phyloP scores from a whole-genome alignment of 1,140 invertebrate species.

The Zeugodacus cucurbitae region DNA sequence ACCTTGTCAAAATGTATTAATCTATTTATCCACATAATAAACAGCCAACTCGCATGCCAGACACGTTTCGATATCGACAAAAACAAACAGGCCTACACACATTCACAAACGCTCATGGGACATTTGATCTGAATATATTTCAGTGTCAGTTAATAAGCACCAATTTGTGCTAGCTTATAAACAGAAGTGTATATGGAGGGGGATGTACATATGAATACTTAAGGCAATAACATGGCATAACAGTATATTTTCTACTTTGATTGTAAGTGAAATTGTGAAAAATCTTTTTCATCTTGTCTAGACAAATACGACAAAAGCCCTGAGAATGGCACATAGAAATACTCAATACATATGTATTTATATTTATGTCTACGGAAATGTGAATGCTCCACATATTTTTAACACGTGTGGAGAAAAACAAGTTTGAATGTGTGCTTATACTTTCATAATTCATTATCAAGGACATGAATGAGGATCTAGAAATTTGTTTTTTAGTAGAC shows the following conservation, averaged over 20 bases:
- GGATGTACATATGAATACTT: no score
- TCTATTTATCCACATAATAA: neutral
- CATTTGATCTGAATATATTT: neutral
- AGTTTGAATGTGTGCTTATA: neutral
- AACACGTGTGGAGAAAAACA: neutral
- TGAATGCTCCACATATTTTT: no score
- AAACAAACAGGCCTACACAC: neutral
- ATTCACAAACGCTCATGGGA: neutral
- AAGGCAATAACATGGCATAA: neutral
- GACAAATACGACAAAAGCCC: neutral
- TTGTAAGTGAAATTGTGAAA: neutral
- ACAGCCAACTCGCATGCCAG: neutral
- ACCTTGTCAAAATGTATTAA: neutral
- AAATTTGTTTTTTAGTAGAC: no score
- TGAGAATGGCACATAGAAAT: neutral
- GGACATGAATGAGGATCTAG: neutral
- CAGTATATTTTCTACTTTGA: neutral
- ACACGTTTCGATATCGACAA: neutral
- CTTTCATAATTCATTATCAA: neutral
- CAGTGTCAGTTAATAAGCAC: neutral
- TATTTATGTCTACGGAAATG: neutral
- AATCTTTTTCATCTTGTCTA: neutral
- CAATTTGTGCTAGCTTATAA: neutral
- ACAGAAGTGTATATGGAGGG: neutral
- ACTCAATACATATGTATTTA: neutral